These are phyloP conservation scores for Parambassis ranga DNA, from an alignment of 2,797 vertebrate genomes.

Conservation along the genomic window DNA sequence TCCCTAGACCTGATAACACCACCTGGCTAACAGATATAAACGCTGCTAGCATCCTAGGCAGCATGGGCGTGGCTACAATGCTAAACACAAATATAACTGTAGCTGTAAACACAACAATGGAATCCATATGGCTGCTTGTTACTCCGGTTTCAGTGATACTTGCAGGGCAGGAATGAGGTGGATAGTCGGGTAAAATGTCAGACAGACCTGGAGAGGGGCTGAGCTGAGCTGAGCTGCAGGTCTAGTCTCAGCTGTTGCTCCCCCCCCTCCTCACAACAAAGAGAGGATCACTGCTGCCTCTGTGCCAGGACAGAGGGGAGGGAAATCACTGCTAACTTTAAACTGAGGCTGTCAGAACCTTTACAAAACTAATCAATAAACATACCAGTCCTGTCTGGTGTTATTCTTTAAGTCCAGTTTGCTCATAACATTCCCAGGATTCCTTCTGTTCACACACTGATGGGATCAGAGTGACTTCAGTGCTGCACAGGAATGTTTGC, in stretches of 20 bases:
- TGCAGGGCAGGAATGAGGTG: background rate
- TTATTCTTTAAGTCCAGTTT: background rate
- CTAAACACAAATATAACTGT: background rate
- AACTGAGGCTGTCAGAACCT: no score
- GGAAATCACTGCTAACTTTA: no score
- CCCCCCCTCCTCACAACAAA: constrained; percentile 48
- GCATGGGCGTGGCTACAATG: constrained; percentile 72
- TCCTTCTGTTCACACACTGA: constrained; percentile 36
- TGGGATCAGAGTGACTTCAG: constrained; percentile 37
- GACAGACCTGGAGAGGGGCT: background rate
- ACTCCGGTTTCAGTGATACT: background rate
- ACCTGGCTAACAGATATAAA: background rate
- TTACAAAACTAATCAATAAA: no score
- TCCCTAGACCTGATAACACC: background rate
- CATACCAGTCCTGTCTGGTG: background rate
- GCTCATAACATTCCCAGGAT: constrained; percentile 51
- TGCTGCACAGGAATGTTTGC: constrained; percentile 36
- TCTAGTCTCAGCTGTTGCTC: constrained; percentile 46
- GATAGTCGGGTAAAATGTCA: background rate
- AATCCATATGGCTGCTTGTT: background rate
- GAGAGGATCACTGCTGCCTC: constrained; percentile 25
- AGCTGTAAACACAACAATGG: background rate
- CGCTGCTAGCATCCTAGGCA: constrained; percentile 26
- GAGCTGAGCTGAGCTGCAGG: constrained; percentile 32
- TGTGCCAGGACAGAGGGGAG: background rate